phyloP scores from a whole-genome alignment of 1,140 invertebrate genomes.

The Orchesella cincta region DNA sequence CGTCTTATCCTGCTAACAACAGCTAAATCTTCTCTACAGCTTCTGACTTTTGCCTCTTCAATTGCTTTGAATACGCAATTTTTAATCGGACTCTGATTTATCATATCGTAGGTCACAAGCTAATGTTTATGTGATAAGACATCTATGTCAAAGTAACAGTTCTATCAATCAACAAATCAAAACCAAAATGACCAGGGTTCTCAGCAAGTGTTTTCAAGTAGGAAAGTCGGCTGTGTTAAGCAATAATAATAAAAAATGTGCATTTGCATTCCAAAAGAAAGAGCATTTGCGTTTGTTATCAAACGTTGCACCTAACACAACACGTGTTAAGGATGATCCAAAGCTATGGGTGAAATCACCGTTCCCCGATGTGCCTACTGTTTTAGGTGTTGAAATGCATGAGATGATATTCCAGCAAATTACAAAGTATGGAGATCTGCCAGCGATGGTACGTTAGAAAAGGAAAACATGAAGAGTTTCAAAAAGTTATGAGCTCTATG shows the following conservation, averaged over 20 bases:
- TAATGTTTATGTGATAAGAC: too few species aligned
- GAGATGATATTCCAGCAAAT: slow-evolving; percentile 29
- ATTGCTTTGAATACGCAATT: too few species aligned
- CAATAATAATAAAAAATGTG: neutral
- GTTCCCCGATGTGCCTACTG: slow-evolving; percentile 11
- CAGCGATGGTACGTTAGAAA: neutral
- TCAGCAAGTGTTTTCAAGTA: slow-evolving; percentile 16
- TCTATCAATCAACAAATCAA: too few species aligned
- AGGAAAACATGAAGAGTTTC: neutral
- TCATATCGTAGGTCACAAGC: too few species aligned
- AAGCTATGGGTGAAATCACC: slow-evolving; percentile 38
- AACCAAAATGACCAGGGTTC: slow-evolving; percentile 28
- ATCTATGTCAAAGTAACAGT: too few species aligned
- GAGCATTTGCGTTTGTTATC: neutral
- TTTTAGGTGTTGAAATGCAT: slow-evolving; percentile 24
- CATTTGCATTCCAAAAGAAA: too few species aligned
- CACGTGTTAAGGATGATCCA: slow-evolving; percentile 12
- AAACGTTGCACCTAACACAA: neutral
- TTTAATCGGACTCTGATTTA: too few species aligned
- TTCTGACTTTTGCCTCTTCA: too few species aligned
- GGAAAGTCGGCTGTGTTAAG: neutral
- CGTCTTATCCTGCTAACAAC: too few species aligned
- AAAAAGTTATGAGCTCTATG: neutral
- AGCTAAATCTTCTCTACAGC: too few species aligned
- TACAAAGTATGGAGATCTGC: neutral